A percentile compares a stretch with the other conserved stretches of the same genome.
These are phyloP conservation scores for Spatulosminthurus flaviceps DNA, from an alignment of 2,888 invertebrate genomes.

Conservation along the genomic window DNA sequence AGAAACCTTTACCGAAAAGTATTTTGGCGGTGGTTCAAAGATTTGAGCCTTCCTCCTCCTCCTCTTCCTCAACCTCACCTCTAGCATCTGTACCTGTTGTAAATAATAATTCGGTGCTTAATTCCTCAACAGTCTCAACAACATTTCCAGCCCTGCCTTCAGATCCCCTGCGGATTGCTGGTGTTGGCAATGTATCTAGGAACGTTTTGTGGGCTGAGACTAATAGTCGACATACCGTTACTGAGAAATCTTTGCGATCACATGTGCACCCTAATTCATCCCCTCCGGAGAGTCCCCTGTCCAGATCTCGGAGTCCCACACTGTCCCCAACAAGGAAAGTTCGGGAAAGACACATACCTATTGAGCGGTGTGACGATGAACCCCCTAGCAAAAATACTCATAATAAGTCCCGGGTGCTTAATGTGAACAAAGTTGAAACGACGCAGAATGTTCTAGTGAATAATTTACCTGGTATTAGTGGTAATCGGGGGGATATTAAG, in stretches of 20 bases:
- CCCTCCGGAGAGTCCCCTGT: neutral
- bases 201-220: conserved; percentile 61
- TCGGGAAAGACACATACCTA: conserved; percentile 47
- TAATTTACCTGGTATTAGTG: conserved; percentile 10
- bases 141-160: neutral
- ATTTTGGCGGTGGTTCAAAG: conserved; percentile 63
- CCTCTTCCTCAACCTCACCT: conserved; percentile 65
- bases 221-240: conserved; percentile 53
- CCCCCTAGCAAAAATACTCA: neutral
- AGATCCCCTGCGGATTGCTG: conserved; percentile 27
- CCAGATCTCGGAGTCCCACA: conserved; percentile 16
- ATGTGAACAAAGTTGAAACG: conserved; percentile 37
- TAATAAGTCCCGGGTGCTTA: conserved; percentile 27
- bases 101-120: neutral
- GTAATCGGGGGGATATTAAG: conserved; percentile 24
- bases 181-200: conserved; percentile 55
- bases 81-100: conserved; percentile 61
- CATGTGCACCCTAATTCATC: conserved; percentile 39
- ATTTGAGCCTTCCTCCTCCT: conserved; percentile 63
- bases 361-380: conserved; percentile 35
- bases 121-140: neutral
- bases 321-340: conserved; percentile 30
- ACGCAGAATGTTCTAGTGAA: conserved; percentile 31
- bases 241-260: conserved; percentile 53
- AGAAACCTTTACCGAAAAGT: conserved; percentile 62